phyloP scores from a whole-genome alignment of 2,888 invertebrate genomes.

The Metacarcinus magister region DNA sequence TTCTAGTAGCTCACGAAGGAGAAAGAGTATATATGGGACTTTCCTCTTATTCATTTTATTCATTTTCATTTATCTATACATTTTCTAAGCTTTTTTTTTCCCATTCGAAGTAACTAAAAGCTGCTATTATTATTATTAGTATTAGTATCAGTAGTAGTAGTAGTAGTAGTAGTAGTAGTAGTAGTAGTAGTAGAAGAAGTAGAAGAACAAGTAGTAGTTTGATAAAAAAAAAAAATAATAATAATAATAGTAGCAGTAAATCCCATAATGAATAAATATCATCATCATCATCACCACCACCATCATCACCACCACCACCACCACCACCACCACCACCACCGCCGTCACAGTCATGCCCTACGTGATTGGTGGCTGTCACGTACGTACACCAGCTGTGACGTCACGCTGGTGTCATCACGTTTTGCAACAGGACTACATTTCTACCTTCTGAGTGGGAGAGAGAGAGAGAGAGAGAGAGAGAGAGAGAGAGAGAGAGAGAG shows the following conservation, averaged over 20 bases:
- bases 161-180: slow-evolving; percentile 14
- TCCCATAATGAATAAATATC: not conserved
- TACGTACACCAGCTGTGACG: not conserved
- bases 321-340: not conserved
- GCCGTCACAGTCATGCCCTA: not conserved
- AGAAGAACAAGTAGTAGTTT: too few relatives aligned
- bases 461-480: not conserved
- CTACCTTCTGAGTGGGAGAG: not conserved
- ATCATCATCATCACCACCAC: slow-evolving; percentile 1
- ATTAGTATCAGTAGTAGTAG: not conserved
- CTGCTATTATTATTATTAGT: too few relatives aligned
- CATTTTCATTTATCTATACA: not conserved
- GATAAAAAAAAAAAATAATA: not conserved
- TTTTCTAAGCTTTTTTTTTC: too few relatives aligned
- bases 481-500: not conserved
- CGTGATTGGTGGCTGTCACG: not conserved
- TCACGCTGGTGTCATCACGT: not conserved
- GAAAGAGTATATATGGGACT: not conserved
- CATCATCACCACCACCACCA: slow-evolving; percentile 48
- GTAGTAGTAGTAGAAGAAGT: not conserved
- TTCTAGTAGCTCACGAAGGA: not conserved
- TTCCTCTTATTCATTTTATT: not conserved
- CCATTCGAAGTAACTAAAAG: too few relatives aligned
- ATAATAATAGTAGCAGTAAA: not conserved
- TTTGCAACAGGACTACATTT: not conserved